Conservation (phyloP, 2,888 invertebrate species). For the Platypus cylindrus region DNA sequence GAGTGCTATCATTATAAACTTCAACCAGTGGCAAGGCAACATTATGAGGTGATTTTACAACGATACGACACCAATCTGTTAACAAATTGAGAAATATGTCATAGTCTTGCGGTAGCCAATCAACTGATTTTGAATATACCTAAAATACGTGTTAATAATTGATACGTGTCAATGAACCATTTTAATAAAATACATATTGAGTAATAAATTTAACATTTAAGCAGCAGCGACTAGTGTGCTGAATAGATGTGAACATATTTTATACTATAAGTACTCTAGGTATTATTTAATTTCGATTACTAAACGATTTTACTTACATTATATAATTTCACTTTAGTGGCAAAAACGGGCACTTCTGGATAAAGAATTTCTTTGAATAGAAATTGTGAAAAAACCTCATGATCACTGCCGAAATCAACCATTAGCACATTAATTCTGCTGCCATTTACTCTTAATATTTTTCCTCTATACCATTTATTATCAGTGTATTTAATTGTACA, state of each 20-base stretch:
- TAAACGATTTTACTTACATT: constrained; percentile 29
- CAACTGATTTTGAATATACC: constrained; percentile 29
- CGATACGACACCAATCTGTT: constrained; percentile 38
- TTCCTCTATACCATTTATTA: constrained; percentile 47
- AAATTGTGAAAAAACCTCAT: constrained; percentile 43
- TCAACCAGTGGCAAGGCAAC: constrained; percentile 22
- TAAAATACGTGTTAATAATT: too few relatives aligned
- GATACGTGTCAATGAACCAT: too few relatives aligned
- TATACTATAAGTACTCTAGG: too few relatives aligned
- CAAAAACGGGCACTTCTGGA: constrained; percentile 53
- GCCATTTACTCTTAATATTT: constrained; percentile 34
- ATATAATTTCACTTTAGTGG: constrained; percentile 46
- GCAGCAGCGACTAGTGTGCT: too few relatives aligned
- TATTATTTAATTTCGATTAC: too few relatives aligned
- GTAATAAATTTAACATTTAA: too few relatives aligned
- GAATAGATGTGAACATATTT: too few relatives aligned
- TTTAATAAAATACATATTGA: too few relatives aligned
- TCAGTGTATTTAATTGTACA: constrained; percentile 59
- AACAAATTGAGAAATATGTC: constrained; percentile 48
- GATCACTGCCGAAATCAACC: constrained; percentile 75
- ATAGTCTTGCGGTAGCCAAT: constrained; percentile 42
- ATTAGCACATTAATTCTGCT: constrained; percentile 45
- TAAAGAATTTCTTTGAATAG: constrained; percentile 51
- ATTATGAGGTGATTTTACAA: constrained; percentile 29
- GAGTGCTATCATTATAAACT: constrained; percentile 18